Conservation (phyloP, 2,888 invertebrate species). For the Amiota minor region DNA sequence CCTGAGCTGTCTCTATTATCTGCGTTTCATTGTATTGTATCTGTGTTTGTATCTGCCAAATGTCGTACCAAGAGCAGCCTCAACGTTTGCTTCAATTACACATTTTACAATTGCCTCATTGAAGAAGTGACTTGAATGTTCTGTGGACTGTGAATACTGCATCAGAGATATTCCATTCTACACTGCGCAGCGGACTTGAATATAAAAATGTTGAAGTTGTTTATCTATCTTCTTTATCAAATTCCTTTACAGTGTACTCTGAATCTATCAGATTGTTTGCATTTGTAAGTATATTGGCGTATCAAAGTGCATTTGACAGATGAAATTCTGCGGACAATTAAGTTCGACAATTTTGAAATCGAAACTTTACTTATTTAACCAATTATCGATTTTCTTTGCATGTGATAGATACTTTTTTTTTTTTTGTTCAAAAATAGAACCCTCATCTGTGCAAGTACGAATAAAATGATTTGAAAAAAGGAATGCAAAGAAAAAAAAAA, state of each 20-base stretch:
- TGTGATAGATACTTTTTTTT: no score
- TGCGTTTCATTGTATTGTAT: neutral
- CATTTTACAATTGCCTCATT: constrained; percentile 8
- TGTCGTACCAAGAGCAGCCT: neutral
- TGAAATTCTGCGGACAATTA: constrained; percentile 24
- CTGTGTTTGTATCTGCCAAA: neutral
- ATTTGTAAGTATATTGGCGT: neutral
- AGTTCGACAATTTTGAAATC: constrained; percentile 6
- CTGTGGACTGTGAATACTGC: no score
- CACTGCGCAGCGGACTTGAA: no score
- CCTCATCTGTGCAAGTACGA: no score
- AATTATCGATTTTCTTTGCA: no score
- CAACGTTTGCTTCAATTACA: constrained; percentile 19
- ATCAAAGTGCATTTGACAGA: constrained; percentile 37
- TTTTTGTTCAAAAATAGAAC: no score
- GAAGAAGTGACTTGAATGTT: no score
- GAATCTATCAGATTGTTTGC: neutral
- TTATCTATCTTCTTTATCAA: no score
- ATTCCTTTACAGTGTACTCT: neutral
- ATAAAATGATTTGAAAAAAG: neutral
- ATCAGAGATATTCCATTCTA: no score
- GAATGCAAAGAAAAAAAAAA: no score
- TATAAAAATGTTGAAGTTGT: no score
- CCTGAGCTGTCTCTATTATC: neutral
- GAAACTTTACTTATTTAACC: neutral